These are phyloP conservation scores for Semicossyphus pulcher DNA, from an alignment of 2,113 vertebrate genomes.

Conservation along the genomic window DNA sequence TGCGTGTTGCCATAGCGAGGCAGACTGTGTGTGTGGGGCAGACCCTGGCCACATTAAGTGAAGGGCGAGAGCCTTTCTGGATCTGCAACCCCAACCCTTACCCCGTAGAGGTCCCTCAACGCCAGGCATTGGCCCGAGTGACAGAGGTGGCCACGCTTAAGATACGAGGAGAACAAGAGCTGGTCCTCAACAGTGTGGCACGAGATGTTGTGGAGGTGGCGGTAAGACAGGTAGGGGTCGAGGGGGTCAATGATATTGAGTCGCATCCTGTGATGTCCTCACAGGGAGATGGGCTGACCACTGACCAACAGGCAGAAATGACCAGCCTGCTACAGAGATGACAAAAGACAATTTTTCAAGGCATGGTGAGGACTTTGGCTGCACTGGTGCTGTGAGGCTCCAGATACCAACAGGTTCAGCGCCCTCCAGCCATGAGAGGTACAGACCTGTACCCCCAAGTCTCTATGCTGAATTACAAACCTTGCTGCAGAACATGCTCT, in stretches of 20 bases:
- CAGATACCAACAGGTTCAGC: conserved; percentile 14
- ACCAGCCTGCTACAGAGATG: not conserved
- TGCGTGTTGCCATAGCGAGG: no score
- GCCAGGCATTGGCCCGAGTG: not conserved
- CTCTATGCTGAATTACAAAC: not conserved
- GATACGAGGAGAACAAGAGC: not conserved
- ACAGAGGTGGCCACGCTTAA: not conserved
- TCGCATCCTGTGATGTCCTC: not conserved
- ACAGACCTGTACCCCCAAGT: not conserved
- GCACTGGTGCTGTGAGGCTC: conserved; percentile 6
- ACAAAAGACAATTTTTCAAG: conserved; percentile 19
- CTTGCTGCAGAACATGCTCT: not conserved
- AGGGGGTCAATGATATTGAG: accelerated
- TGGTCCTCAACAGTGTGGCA: not conserved
- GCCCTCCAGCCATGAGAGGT: not conserved
- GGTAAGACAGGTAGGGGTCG: not conserved
- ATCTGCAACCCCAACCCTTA: conserved; percentile 33
- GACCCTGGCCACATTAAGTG: not conserved
- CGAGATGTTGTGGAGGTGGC: not conserved
- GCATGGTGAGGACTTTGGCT: conserved; percentile 42
- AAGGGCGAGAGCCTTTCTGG: not conserved
- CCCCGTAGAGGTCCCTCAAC: not conserved
- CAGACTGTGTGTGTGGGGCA: not conserved
- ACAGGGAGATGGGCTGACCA: conserved; percentile 4
- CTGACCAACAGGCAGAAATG: not conserved